These are phyloP conservation scores for Chaetogeoica ovagalla DNA, from an alignment of 2,888 invertebrate species.

Conservation along the genomic window DNA sequence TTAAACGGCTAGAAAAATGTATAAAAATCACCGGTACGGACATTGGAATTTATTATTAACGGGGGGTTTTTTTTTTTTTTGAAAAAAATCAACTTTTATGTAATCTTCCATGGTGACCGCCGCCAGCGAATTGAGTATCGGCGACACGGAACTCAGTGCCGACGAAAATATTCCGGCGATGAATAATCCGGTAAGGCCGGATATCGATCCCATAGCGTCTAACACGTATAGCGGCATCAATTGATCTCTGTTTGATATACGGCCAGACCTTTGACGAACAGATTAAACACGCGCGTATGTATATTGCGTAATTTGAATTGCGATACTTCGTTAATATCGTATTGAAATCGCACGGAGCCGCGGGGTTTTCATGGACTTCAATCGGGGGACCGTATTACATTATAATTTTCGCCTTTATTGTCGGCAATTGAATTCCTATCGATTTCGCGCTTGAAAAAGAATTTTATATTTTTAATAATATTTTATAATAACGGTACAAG, in stretches of 20 bases:
- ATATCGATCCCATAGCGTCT: slow-evolving; percentile 65
- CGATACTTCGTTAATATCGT: no score
- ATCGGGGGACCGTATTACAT: no score
- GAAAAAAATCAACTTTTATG: slow-evolving; percentile 63
- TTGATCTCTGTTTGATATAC: slow-evolving; percentile 56
- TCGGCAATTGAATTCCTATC: no score
- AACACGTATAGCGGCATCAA: slow-evolving; percentile 79
- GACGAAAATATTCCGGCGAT: slow-evolving; percentile 66
- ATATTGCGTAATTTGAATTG: not conserved
- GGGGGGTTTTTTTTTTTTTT: no score
- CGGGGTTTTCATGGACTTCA: no score
- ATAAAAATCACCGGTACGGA: not conserved
- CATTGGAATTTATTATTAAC: not conserved
- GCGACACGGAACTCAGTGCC: slow-evolving; percentile 75
- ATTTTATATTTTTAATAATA: no score
- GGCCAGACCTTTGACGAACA: slow-evolving; percentile 23
- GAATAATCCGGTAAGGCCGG: slow-evolving; percentile 85
- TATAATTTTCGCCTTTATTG: no score
- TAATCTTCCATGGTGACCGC: slow-evolving; percentile 90
- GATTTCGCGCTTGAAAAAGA: no score
- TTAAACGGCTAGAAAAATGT: slow-evolving; percentile 22
- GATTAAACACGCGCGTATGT: not conserved
- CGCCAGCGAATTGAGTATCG: slow-evolving; percentile 85
- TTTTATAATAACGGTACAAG: no score
- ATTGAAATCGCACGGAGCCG: no score